A percentile compares a stretch with the other conserved stretches of the same genome.
Evolutionary conservation across 2,888 invertebrate genomes (phyloP).

Genomic region (Graphium colonna): DNA sequence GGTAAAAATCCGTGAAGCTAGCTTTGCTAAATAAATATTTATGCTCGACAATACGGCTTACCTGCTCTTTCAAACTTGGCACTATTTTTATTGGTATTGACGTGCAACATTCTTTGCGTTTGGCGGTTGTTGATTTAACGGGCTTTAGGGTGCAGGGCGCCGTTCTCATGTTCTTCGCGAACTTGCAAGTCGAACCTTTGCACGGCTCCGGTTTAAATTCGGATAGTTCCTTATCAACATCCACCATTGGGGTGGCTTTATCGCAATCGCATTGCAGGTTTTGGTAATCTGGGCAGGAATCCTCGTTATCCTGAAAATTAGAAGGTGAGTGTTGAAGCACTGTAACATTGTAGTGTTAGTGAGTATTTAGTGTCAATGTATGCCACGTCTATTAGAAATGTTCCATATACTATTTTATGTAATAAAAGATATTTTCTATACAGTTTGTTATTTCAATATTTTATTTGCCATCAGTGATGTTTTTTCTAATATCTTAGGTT

Average conservation of each 20-base stretch:
- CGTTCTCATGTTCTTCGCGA: slow-evolving; percentile 55
- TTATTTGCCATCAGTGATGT: no score
- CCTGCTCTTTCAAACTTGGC: not conserved
- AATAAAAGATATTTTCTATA: no score
- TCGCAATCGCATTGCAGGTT: slow-evolving; percentile 45
- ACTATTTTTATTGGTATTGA: not conserved
- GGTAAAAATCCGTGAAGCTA: no score
- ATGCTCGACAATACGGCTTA: no score
- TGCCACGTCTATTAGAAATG: no score
- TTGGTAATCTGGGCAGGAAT: slow-evolving; percentile 43
- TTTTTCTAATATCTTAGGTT: no score
- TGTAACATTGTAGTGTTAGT: no score
- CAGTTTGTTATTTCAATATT: no score
- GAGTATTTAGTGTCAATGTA: no score
- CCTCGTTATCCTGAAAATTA: slow-evolving; percentile 34
- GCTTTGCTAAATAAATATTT: no score
- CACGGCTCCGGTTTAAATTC: slow-evolving; percentile 45
- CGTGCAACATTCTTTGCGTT: slow-evolving; percentile 6
- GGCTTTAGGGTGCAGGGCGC: slow-evolving; percentile 59
- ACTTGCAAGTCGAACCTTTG: slow-evolving; percentile 40
- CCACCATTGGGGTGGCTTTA: slow-evolving; percentile 30
- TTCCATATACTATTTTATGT: no score
- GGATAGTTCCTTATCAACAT: slow-evolving; percentile 34
- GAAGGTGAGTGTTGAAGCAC: not conserved
- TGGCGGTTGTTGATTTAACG: slow-evolving; percentile 36